Base-by-base conservation (phyloP, 2,113 vertebrate species). In the Etheostoma cragini region DNA sequence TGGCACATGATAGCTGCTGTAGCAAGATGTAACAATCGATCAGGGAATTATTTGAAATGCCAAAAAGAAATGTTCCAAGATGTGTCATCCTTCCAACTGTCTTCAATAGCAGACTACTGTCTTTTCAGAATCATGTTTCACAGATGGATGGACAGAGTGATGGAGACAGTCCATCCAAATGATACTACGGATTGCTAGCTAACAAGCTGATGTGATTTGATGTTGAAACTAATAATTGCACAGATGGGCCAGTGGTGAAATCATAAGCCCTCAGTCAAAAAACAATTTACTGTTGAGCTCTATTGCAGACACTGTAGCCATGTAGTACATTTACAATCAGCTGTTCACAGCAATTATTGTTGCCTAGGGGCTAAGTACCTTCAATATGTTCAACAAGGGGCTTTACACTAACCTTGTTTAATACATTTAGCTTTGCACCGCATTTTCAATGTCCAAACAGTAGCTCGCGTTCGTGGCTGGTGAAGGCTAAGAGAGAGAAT, bases 231-330 rank as follows among this genome's bases (percentile, higher is more conserved):
- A 42, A 54, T 73, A 63, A 72, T 80, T 81, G 71, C 57, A 82
- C 82, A 85, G 76, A 81, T 85, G 71, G 71, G 16, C 35, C 42
- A 19, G 60, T 50, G 14, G 47, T 74, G 38, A 75, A 60, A 79
- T 84, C 19, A 70, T 13, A 69, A 66, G 21, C 56, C 53, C 46
- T 53, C 15, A 21, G 47, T 80, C 30, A 26, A 60, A 72, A 80
- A 73, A 66, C 38, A 85, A 84, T 81, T 57, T 54, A 49, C 53
- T 4, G 64, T 7, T 57, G 30, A 22, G 30, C 56, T 75, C 6
- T 49, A 19, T 16, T 35, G 26, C 74, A 71, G 58, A 56, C 49
- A 35, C 50, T 69, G 38, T 19, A 19, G 38, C 38, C 53, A 38
- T 52, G 45, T 68, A 49, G 49, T 19, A 52, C 42, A 54, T 78